phyloP scores from a whole-genome alignment of 1,140 invertebrate species.

The Rhynchophorus ferrugineus region DNA sequence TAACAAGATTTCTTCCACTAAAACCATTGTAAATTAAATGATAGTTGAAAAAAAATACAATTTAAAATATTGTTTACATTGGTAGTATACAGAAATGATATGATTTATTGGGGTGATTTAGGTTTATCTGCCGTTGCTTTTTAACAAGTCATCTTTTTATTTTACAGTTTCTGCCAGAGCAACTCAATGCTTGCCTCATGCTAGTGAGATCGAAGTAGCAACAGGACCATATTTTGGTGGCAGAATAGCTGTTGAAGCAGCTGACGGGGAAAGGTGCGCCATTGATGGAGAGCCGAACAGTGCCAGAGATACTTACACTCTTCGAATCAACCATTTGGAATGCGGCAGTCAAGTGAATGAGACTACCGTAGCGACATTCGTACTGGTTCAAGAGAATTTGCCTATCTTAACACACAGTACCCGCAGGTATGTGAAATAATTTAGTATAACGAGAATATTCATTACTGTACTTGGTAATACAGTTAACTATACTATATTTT shows the following conservation, averaged over 20 bases:
- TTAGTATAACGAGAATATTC: no score
- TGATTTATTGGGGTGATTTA: no score
- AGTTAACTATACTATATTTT: no score
- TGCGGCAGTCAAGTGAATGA: constrained; percentile 70
- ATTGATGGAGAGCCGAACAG: constrained; percentile 56
- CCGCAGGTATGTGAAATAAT: constrained; percentile 42
- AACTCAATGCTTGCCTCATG: constrained; percentile 64
- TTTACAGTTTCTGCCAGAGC: constrained; percentile 65
- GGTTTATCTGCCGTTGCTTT: no score
- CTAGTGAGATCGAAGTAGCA: constrained; percentile 69
- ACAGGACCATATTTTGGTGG: constrained; percentile 71
- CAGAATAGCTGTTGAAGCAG: constrained; percentile 62
- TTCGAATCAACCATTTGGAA: constrained; percentile 63
- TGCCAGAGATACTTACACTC: constrained; percentile 58
- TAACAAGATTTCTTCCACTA: no score
- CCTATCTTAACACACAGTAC: constrained; percentile 75
- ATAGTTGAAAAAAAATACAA: no score
- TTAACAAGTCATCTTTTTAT: no score
- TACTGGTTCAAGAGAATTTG: constrained; percentile 72
- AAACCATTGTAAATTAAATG: no score
- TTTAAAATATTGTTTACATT: no score
- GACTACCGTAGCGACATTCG: constrained; percentile 65
- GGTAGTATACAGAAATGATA: no score
- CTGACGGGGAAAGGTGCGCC: constrained; percentile 54
- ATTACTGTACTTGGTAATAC: no score